Base-by-base conservation (phyloP, 2,888 invertebrate genomes). In the Labia minor region DNA sequence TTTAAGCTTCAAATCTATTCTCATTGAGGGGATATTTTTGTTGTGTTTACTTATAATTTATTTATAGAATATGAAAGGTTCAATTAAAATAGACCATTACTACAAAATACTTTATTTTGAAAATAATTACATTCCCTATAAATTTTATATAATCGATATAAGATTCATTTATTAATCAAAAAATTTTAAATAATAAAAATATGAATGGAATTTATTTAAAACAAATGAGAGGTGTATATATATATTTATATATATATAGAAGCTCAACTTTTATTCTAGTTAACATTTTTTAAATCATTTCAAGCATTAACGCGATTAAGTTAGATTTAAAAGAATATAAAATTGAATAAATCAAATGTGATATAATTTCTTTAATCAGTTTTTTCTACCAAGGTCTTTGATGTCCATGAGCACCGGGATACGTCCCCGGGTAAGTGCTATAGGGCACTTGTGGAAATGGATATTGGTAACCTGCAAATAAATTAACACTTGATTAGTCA, bases 61-160 rank as follows among this genome's bases (percentile, higher is more conserved):
- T n/a, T n/a, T n/a, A n/a, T n/a, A n/a, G n/a, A n/a, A n/a, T n/a
- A n/a, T n/a, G n/a, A n/a, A n/a, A n/a, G n/a, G n/a, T n/a, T n/a
- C n/a, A 49, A 49, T 10, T 49, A 49, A 49, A 49, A 49, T n/a
- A 49, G 8, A 16, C n/a, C 2, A 16, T 8, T 49, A 26, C 26
- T 49, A 49, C 14, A 49, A 49, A 49, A 49, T 49, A 49, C n/a
- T 49, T 49, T 49, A 49, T 49, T 49, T 49, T 49, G 49, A 49
- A 49, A 49, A 49, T 49, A 49, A 49, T 49, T 49, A 49, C 49
- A 49, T 49, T 49, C 49, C 16, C 49, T 49, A 49, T 49, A 8
- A 6, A 49, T 49, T n/a, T n/a, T 49, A 49, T 49, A n/a, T 49
- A 49, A n/a, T 49, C 14, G n/a, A n/a, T n/a, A n/a, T n/a, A n/a